Conservation (phyloP, 1,140 invertebrate species). For the Drosophila subpulchrella region DNA sequence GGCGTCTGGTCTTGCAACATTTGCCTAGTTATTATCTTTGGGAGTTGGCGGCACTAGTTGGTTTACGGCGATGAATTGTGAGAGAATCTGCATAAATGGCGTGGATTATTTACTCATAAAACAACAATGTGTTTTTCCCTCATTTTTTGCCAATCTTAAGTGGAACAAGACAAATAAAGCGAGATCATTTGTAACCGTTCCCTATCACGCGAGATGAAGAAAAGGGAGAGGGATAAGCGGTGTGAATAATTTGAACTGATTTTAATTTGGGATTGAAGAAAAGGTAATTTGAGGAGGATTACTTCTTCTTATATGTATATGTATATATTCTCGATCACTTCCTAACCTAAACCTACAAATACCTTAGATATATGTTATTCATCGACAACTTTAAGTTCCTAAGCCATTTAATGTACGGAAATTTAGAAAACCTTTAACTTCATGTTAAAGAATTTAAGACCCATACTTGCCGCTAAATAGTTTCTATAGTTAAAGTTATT, state of each 20-base stretch:
- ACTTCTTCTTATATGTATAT: too few species aligned
- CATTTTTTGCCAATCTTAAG: constrained; percentile 36
- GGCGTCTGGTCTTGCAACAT: constrained; percentile 40
- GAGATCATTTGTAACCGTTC: constrained; percentile 36
- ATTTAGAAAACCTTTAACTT: too few species aligned
- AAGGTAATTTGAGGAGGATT: too few species aligned
- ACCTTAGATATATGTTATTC: too few species aligned
- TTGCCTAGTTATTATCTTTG: constrained; percentile 36
- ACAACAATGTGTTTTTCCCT: constrained; percentile 36
- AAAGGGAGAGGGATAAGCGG: neutral
- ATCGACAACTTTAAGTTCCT: too few species aligned
- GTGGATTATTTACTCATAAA: constrained; percentile 47
- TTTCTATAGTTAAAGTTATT: too few species aligned
- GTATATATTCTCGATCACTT: neutral
- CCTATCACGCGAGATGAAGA: constrained; percentile 21
- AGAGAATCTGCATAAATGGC: constrained; percentile 62
- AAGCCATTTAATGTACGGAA: too few species aligned
- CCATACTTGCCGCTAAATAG: too few species aligned
- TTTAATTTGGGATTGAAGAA: neutral
- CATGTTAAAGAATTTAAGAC: too few species aligned
- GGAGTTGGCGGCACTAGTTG: constrained; percentile 12
- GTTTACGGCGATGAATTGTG: constrained; percentile 55
- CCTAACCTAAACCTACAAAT: too few species aligned
- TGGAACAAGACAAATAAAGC: constrained; percentile 53
- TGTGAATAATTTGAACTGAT: constrained; percentile 17